phyloP scores from a whole-genome alignment of 2,888 invertebrate species.

The Aporophyla lueneburgensis region DNA sequence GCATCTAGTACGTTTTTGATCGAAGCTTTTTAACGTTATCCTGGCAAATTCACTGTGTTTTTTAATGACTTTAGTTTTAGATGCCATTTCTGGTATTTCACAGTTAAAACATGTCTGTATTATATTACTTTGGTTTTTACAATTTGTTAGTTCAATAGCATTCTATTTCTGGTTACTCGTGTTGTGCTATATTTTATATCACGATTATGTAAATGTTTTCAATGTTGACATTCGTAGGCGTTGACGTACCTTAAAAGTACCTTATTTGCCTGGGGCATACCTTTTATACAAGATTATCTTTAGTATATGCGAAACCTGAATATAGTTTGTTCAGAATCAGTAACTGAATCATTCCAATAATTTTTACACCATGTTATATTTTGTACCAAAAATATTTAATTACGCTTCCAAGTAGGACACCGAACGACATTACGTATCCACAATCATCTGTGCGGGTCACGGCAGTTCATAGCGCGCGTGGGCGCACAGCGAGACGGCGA shows the following conservation, averaged over 20 bases:
- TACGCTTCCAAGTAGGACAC: too few species aligned
- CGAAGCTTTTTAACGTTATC: background rate
- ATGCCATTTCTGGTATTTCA: background rate
- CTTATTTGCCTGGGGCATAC: background rate
- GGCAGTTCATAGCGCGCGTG: too few species aligned
- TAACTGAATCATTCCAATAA: constrained; percentile 1
- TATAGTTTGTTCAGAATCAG: too few species aligned
- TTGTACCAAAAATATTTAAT: too few species aligned
- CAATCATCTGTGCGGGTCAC: too few species aligned
- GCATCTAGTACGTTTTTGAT: too few species aligned
- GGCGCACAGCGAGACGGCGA: too few species aligned
- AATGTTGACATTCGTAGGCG: background rate
- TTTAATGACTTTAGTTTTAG: background rate
- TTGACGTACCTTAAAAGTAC: constrained; percentile 4
- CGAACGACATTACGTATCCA: too few species aligned
- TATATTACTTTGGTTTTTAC: background rate
- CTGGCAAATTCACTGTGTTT: background rate
- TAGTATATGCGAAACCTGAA: too few species aligned
- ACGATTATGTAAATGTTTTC: constrained; percentile 1
- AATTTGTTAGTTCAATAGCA: background rate
- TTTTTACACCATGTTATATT: too few species aligned
- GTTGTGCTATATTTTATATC: constrained; percentile 2
- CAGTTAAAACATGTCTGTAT: rapidly evolving
- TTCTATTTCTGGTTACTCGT: constrained; percentile 6
- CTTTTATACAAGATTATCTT: too few species aligned